These are phyloP conservation scores for Schizothorax lantsangensis DNA, from an alignment of 2,797 vertebrate genomes.

Conservation along the genomic window DNA sequence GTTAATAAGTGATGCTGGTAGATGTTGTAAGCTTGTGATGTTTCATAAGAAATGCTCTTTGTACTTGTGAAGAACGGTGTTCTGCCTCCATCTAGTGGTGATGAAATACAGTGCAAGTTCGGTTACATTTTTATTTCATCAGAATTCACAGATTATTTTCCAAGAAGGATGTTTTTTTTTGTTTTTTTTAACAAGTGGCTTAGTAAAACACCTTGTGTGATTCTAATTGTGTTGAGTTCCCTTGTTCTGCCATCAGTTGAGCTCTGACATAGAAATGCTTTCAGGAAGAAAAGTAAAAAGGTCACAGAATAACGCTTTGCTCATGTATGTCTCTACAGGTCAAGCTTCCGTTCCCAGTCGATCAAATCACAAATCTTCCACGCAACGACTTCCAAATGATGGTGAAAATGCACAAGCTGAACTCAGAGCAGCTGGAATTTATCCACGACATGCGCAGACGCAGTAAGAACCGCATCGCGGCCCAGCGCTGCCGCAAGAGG, in stretches of 20 bases:
- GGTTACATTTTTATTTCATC: not conserved
- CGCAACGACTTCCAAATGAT: conserved; percentile 99
- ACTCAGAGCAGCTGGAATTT: conserved; percentile 98
- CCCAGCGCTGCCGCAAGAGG: conserved; percentile 97
- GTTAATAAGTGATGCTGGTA: conserved; percentile 36
- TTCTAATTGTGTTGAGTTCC: not conserved
- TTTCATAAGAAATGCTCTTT: not conserved
- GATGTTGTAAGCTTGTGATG: conserved; percentile 23
- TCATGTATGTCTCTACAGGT: conserved; percentile 82
- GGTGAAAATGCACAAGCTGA: conserved; percentile 99
- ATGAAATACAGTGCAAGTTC: not conserved
- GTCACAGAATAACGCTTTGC: not conserved
- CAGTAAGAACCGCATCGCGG: conserved; percentile 97
- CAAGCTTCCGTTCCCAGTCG: conserved; percentile 98
- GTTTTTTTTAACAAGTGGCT: not conserved
- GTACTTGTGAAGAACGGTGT: conserved; percentile 4
- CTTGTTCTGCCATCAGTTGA: not conserved
- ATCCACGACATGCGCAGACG: conserved; percentile 94
- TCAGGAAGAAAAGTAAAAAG: not conserved
- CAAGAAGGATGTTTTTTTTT: not conserved
- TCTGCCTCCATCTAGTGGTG: conserved; percentile 73
- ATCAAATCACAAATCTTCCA: conserved; percentile 99
- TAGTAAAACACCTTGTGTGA: not conserved
- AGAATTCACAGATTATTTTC: not conserved
- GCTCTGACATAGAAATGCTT: not conserved